Percentiles rank a stretch among this genome's conserved stretches.
phyloP scores from a whole-genome alignment of 2,113 vertebrate genomes.

The Natator depressus region DNA sequence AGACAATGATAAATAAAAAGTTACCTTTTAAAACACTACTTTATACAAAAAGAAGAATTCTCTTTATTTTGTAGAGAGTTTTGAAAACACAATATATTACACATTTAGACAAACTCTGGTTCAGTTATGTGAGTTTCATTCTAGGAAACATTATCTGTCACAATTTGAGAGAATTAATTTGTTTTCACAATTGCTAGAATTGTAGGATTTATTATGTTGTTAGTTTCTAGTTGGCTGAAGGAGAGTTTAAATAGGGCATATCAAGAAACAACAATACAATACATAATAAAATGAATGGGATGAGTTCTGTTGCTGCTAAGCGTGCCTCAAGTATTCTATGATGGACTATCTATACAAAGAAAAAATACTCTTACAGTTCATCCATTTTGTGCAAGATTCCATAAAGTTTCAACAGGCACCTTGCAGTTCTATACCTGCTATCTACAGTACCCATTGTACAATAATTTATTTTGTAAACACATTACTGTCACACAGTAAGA shows the following conservation, averaged over 20 bases:
- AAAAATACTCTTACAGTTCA: neutral
- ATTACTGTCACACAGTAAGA: neutral
- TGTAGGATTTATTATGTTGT: neutral
- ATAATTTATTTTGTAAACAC: constrained; percentile 9
- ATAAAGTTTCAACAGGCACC: neutral
- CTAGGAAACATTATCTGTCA: neutral
- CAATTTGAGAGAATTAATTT: neutral
- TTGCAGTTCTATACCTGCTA: neutral
- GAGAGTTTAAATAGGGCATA: neutral
- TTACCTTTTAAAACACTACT: neutral
- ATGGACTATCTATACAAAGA: neutral
- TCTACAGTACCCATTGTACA: neutral
- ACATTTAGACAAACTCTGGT: neutral
- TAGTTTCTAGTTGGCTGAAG: neutral
- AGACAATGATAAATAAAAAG: neutral
- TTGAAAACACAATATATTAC: neutral
- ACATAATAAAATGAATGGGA: neutral
- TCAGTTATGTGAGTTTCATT: neutral
- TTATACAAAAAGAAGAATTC: neutral
- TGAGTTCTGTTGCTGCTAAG: neutral
- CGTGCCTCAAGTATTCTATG: neutral
- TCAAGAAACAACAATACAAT: neutral
- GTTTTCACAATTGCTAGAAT: rapidly evolving
- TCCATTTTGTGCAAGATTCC: neutral
- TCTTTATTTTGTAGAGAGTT: neutral